Evolutionary conservation across 92 coral and sea anemone genomes (phyloP), one percentile per base, ranked within the genome.

Genomic region (Heteractis magnifica): DNA sequence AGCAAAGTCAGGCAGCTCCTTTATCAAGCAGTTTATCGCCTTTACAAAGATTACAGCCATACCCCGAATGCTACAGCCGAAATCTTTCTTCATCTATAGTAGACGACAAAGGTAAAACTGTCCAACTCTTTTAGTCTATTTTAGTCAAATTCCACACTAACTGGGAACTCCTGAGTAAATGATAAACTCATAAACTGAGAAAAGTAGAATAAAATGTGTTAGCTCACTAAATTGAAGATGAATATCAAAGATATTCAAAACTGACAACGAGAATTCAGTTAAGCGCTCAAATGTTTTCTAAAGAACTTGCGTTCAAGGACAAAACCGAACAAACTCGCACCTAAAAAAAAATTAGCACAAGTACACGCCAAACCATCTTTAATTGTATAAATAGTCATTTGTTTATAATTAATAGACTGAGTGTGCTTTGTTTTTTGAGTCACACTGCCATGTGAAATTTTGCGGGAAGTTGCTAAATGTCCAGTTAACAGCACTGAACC

Each of bases 21-120:
- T 50, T 84, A 51, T 48, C 81, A 5, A 15, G 76, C 4, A 52
- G 79, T 51, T 59, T 84, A 58, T 84, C 87, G 4, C 79, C 81
- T 6, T 56, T 77, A 60, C 87, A 84, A 52, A 75, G 87, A 49
- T 15, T 76, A 51, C 87, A 84, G 51, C 87, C 87, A 14, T 84
- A 84, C 53, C 87, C 87, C 4, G 70, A 44, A 4, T 84, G 65
- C 75, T 64, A 75, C 81, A 77, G 56, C 26, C 76, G 81, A 11
- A 20, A 13, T 0, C 65, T 82, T 10, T 58, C 60, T 56, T 34
- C 81, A 6, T 8, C 81, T 21, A 4, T 68, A 6, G 58, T 84
- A 49, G 82, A 84, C 6, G 62, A 52, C 18, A 84, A 84, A 75
- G 87, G 87, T 84, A 77, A 77, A 21, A 14, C 5, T 12, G 19